Percentiles rank a stretch among this genome's conserved stretches.
phyloP scores from a whole-genome alignment of 2,888 invertebrate species.

The Andrena minutula region DNA sequence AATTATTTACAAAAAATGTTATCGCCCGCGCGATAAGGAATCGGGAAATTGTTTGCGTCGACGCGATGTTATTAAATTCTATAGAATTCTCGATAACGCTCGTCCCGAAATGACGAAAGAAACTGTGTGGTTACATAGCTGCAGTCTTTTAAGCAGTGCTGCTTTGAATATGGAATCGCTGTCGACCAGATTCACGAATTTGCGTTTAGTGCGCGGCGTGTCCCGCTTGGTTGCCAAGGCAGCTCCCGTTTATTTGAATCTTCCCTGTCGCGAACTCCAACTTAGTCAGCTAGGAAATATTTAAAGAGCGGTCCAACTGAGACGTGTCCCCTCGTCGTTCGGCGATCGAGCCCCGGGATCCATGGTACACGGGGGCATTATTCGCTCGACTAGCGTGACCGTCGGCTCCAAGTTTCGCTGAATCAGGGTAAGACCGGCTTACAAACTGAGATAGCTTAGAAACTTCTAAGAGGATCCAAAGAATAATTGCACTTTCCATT shows the following conservation, averaged over 20 bases:
- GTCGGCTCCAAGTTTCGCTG: conserved; percentile 43
- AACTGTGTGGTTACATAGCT: too few relatives aligned
- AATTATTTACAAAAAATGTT: conserved; percentile 10
- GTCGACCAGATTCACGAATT: not conserved
- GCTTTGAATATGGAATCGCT: too few relatives aligned
- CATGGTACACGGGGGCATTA: conserved; percentile 30
- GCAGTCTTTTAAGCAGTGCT: too few relatives aligned
- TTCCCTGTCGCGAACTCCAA: not conserved
- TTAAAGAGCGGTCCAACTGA: conserved; percentile 6
- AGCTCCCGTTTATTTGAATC: not conserved
- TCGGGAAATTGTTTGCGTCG: not conserved
- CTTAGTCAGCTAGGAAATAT: conserved; percentile 3
- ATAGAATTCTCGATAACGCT: not conserved
- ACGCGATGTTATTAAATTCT: not conserved
- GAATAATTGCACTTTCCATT: conserved; percentile 64
- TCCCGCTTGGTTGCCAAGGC: not conserved
- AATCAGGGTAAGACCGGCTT: conserved; percentile 66
- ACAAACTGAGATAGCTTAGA: conserved; percentile 62
- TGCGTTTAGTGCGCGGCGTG: not conserved
- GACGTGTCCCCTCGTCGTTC: conserved; percentile 1
- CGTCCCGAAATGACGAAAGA: too few relatives aligned
- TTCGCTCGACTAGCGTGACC: conserved; percentile 47
- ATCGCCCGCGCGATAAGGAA: not conserved
- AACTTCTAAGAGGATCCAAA: conserved; percentile 67
- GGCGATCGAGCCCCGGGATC: conserved; percentile 21